phyloP scores from a whole-genome alignment of 2,797 vertebrate species.

The Oreochromis mossambicus region DNA sequence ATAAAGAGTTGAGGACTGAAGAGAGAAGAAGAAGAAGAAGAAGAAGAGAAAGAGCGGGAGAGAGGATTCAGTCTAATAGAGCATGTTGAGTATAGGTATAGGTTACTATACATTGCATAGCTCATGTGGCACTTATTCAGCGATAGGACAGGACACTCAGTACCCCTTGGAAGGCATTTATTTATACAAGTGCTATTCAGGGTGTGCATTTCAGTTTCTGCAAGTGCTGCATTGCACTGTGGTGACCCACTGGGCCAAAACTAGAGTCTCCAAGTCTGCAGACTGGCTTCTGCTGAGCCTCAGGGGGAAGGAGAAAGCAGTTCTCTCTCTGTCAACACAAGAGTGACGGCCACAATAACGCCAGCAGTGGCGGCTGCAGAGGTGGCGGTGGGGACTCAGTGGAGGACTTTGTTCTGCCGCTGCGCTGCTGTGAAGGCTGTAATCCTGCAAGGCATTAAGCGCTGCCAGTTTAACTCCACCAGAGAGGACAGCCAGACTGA shows the following conservation, averaged over 20 bases:
- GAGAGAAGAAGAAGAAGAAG: slow-evolving; percentile 45
- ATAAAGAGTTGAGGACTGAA: slow-evolving; percentile 89
- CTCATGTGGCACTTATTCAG: slow-evolving; percentile 90
- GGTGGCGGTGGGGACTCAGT: not conserved
- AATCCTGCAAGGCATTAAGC: slow-evolving; percentile 59
- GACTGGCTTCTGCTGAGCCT: slow-evolving; percentile 19
- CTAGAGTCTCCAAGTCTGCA: slow-evolving; percentile 31
- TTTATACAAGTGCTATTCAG: slow-evolving; percentile 93
- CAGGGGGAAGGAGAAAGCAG: slow-evolving; percentile 7
- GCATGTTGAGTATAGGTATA: slow-evolving; percentile 79
- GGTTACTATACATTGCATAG: slow-evolving; percentile 97
- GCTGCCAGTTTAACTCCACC: slow-evolving; percentile 55
- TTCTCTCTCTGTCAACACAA: slow-evolving; percentile 29
- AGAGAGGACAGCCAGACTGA: slow-evolving; percentile 60
- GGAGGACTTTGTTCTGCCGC: slow-evolving; percentile 31
- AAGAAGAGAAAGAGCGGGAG: slow-evolving; percentile 18
- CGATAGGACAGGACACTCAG: slow-evolving; percentile 79
- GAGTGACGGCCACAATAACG: slow-evolving; percentile 29
- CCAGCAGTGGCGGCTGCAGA: slow-evolving; percentile 17
- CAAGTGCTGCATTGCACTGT: slow-evolving; percentile 85
- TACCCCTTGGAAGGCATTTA: slow-evolving; percentile 91
- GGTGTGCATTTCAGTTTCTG: slow-evolving; percentile 85
- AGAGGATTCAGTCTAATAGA: slow-evolving; percentile 79
- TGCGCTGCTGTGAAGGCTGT: slow-evolving; percentile 21
- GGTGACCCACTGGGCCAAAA: slow-evolving; percentile 69